phyloP scores from a whole-genome alignment of 2,888 invertebrate species.

The Elmis aenea region DNA sequence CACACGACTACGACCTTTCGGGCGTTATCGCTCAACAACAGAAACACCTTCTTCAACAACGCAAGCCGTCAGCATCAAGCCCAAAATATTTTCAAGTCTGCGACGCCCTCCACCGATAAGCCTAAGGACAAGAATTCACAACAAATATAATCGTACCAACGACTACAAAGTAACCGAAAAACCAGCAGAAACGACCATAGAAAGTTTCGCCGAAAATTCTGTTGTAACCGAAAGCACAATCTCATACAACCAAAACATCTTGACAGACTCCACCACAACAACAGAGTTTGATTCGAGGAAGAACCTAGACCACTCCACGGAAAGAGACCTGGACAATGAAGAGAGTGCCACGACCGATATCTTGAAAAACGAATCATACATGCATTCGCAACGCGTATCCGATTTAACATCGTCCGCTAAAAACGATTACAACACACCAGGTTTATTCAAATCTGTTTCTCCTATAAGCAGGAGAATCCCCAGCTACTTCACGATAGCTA shows the following conservation, averaged over 20 bases:
- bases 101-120: constrained; percentile 36
- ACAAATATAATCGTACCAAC: constrained; percentile 30
- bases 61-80: constrained; percentile 39
- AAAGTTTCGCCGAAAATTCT: constrained; percentile 34
- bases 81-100: constrained; percentile 39
- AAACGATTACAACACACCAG: constrained; percentile 66
- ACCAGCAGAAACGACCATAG: constrained; percentile 42
- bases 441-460: constrained; percentile 64
- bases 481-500: constrained; percentile 67
- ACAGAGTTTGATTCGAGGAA: constrained; percentile 3
- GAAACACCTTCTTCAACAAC: constrained; percentile 33
- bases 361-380: constrained; percentile 45
- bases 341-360: constrained; percentile 35
- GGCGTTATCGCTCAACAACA: constrained; percentile 35
- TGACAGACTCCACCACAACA: constrained; percentile 11
- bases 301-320: constrained; percentile 28
- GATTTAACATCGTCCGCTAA: constrained; percentile 69
- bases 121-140: constrained; percentile 34
- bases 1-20: constrained; percentile 39
- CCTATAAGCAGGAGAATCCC: constrained; percentile 59
- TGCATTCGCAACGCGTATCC: constrained; percentile 64
- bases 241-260: constrained; percentile 34
- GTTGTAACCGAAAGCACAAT: constrained; percentile 38
- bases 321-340: constrained; percentile 23
- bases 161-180: constrained; percentile 21